Percentiles rank a stretch among this genome's conserved stretches.
phyloP scores from a whole-genome alignment of 2,888 invertebrate species.

The Argynnis bischoffii region DNA sequence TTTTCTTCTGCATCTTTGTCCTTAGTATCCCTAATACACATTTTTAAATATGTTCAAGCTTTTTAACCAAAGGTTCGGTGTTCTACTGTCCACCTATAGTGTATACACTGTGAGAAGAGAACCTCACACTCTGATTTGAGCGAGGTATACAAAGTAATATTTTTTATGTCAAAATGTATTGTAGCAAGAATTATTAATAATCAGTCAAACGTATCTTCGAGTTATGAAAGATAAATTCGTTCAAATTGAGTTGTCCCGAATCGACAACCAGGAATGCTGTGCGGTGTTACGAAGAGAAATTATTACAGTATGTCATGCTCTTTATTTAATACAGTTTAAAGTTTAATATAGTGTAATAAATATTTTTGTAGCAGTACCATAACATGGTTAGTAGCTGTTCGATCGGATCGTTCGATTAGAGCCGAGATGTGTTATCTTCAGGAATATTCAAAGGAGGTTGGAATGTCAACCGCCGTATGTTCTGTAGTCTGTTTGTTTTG shows the following conservation, averaged over 20 bases:
- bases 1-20: too few species aligned
- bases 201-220: constrained; percentile 43
- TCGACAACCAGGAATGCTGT: constrained; percentile 65
- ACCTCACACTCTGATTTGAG: not conserved
- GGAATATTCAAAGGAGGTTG: constrained; percentile 66
- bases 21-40: too few species aligned
- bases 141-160: not conserved
- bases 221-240: constrained; percentile 62
- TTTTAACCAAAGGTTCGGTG: too few species aligned
- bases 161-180: constrained; percentile 4
- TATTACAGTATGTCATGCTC: constrained; percentile 57
- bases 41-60: too few species aligned
- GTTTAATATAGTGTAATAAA: constrained; percentile 40
- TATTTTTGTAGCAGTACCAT: constrained; percentile 24
- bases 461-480: constrained; percentile 52
- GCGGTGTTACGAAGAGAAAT: constrained; percentile 39
- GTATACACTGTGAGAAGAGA: too few species aligned
- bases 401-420: constrained; percentile 62
- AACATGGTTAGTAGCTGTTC: constrained; percentile 41
- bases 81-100: too few species aligned
- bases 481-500: constrained; percentile 50
- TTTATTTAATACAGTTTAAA: constrained; percentile 40
- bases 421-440: constrained; percentile 65
- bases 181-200: constrained; percentile 28
- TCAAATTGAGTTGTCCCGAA: constrained; percentile 71